Base-by-base conservation (phyloP, 2,888 invertebrate species). In the Craniophora ligustri region DNA sequence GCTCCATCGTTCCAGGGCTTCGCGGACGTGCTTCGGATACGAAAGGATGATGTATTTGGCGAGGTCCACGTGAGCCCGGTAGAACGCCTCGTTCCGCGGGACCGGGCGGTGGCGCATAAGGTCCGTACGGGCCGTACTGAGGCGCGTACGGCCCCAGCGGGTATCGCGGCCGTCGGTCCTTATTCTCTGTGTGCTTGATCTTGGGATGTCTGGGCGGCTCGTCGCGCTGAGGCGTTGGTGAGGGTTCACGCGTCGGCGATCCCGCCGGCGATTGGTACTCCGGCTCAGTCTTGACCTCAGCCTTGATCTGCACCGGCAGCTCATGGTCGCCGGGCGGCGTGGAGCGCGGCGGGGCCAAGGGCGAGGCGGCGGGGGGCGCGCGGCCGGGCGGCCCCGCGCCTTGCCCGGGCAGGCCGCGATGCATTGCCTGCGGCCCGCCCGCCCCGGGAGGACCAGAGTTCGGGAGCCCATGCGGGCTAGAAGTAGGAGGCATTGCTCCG, bases 111-210 rank as follows among this genome's bases (percentile, higher is more conserved):
- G 91, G 91, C 35, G 91, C 92, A 76, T 92, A 92, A 0, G 92
- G 93, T 0, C 90, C 89, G 77, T 92, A 92, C 0, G 91, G 88
- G 0, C 87, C 89, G 70, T 91, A 93, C 59, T 91, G 91, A 0
- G 93, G 93, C 38, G 93, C 93, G 78, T 94, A 94, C 0, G 93
- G 93, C 0, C 93, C 93, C 2, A 92, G 85, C 23, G 93, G 93
- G 66, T 78, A 92, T 8, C 88, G 82, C 70, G 86, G 89, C 31
- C 86, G 80, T 0, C 93, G 80, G 40, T 90, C 91, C 68, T 93
- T 93, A 66, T 87, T 88, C 53, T 93, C 93, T 0, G 93, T 93
- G 59, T 87, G 88, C 55, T 94, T 93, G 18, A 93, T 88, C 70
- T 93, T 92, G 5, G 92, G 92, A 41, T 89, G 91, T n/a, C 85